Conservation (phyloP, 2,888 invertebrate genomes). For the Apamea anceps region DNA sequence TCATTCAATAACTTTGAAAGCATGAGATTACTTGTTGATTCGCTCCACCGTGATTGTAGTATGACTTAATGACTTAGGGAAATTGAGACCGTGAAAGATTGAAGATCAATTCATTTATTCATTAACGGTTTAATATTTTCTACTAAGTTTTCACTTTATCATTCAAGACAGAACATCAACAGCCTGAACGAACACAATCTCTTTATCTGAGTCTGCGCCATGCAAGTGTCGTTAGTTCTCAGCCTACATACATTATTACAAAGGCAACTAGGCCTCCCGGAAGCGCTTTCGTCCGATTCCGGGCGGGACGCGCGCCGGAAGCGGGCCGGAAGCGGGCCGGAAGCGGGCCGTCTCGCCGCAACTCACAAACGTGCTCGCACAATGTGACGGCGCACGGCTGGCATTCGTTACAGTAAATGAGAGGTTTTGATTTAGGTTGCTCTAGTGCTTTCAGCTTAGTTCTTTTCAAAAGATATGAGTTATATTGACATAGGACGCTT, state of each 20-base stretch:
- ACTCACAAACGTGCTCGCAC: constrained; percentile 52
- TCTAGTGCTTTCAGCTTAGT: constrained; percentile 2
- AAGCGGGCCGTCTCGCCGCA: constrained; percentile 56
- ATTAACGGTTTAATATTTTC: neutral
- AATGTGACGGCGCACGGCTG: constrained; percentile 38
- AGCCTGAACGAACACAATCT: constrained; percentile 4
- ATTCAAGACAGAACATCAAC: neutral
- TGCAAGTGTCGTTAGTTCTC: constrained; percentile 36
- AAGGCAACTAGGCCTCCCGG: constrained; percentile 71
- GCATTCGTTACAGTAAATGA: constrained; percentile 40
- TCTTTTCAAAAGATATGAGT: constrained; percentile 22
- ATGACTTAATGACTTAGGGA: neutral
- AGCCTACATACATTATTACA: constrained; percentile 61
- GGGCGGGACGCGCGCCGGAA: constrained; percentile 66
- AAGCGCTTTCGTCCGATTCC: constrained; percentile 73
- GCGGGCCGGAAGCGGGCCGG: constrained; percentile 47
- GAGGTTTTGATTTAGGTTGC: constrained; percentile 33
- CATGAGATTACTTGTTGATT: neutral
- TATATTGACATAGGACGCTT: neutral
- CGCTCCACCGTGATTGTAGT: too few species aligned
- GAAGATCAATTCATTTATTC: neutral
- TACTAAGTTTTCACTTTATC: neutral
- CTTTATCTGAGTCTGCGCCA: neutral
- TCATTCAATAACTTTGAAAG: neutral
- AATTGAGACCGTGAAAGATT: too few species aligned